Conservation (phyloP, 2,888 invertebrate genomes). For the Fragum whitleyi region DNA sequence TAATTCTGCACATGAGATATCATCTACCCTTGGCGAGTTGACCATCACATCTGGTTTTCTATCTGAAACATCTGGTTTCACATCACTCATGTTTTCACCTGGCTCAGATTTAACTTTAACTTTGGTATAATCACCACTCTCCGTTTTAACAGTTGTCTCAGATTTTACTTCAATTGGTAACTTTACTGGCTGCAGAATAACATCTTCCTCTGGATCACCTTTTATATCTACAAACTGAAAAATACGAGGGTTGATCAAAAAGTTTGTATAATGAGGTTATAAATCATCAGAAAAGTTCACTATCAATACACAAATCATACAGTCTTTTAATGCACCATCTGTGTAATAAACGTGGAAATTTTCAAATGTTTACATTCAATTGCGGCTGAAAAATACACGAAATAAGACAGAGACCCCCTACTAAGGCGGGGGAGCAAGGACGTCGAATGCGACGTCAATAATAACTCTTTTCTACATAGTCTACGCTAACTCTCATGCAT, state of each 20-base stretch:
- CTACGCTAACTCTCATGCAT: too few relatives aligned
- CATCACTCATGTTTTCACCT: slow-evolving; percentile 37
- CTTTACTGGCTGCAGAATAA: slow-evolving; percentile 65
- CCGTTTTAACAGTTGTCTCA: slow-evolving; percentile 41
- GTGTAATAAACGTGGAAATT: too few relatives aligned
- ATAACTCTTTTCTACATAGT: too few relatives aligned
- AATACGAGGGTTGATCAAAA: too few relatives aligned
- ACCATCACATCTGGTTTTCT: slow-evolving; percentile 31
- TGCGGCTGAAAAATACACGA: too few relatives aligned
- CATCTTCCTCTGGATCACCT: slow-evolving; percentile 47
- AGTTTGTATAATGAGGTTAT: too few relatives aligned
- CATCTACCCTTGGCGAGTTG: slow-evolving; percentile 18
- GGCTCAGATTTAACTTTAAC: slow-evolving; percentile 62
- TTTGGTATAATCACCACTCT: slow-evolving; percentile 42
- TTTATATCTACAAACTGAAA: slow-evolving; percentile 62
- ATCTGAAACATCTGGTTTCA: slow-evolving; percentile 16
- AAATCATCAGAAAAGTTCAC: too few relatives aligned
- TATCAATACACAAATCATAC: background rate
- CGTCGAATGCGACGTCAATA: too few relatives aligned
- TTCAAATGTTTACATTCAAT: too few relatives aligned
- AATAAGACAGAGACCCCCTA: too few relatives aligned
- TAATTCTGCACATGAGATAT: slow-evolving; percentile 62
- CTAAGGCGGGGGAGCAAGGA: too few relatives aligned
- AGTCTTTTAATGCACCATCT: background rate
- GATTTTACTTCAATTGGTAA: slow-evolving; percentile 67